Evolutionary conservation across 2,888 invertebrate genomes (phyloP).

Genomic region (Mesochorus sp.): DNA sequence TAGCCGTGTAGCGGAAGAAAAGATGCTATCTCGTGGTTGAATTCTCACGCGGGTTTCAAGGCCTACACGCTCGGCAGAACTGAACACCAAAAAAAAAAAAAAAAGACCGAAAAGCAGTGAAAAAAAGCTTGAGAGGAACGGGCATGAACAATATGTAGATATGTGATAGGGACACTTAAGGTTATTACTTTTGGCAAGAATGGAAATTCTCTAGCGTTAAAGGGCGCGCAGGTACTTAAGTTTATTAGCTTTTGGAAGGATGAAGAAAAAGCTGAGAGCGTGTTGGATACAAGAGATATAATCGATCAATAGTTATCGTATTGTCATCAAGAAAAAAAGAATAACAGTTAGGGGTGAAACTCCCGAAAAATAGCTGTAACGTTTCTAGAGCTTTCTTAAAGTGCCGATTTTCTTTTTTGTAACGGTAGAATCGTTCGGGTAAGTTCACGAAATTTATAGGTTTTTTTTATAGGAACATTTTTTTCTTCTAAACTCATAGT

Average conservation of each 20-base stretch:
- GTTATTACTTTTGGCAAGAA: no score
- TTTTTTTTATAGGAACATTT: no score
- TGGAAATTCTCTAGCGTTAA: slow-evolving; percentile 29
- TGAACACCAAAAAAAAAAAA: slow-evolving; percentile 3
- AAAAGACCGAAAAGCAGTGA: slow-evolving; percentile 36
- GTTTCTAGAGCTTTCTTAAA: no score
- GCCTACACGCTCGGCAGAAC: slow-evolving; percentile 41
- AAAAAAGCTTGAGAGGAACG: slow-evolving; percentile 3
- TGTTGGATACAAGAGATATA: no score
- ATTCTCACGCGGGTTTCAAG: slow-evolving; percentile 30
- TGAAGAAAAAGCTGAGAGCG: background rate
- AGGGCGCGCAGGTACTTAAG: slow-evolving; percentile 38
- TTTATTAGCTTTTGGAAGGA: slow-evolving; percentile 30
- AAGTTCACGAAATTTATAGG: no score
- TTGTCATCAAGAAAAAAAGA: background rate
- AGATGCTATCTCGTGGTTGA: slow-evolving; percentile 44
- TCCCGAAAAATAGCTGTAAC: no score
- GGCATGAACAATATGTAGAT: background rate
- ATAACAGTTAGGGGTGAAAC: no score
- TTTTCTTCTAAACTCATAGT: no score
- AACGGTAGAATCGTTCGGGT: no score
- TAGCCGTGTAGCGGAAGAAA: slow-evolving; percentile 11
- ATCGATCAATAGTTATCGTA: no score
- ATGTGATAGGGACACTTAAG: no score
- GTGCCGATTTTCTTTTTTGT: no score